These are phyloP conservation scores for Druon quercuslanigerum DNA, from an alignment of 1,140 invertebrate genomes.

Conservation along the genomic window DNA sequence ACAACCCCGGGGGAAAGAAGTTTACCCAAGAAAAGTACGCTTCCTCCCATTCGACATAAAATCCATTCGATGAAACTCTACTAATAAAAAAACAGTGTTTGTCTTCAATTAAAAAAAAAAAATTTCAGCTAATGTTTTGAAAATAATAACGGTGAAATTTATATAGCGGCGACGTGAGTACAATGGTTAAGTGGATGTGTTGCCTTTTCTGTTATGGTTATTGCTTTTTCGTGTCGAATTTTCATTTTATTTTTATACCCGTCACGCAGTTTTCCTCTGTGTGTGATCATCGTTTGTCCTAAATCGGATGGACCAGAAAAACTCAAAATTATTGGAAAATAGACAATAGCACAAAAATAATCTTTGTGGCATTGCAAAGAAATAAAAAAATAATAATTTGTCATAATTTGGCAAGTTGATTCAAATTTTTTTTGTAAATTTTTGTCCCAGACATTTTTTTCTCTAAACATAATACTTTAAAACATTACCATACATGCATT, in stretches of 20 bases:
- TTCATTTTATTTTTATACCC: constrained; percentile 19
- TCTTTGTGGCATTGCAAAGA: no score
- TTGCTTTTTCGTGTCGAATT: constrained; percentile 39
- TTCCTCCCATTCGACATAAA: constrained; percentile 8
- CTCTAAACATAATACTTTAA: no score
- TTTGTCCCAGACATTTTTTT: no score
- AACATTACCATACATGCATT: no score
- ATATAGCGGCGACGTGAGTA: constrained; percentile 51
- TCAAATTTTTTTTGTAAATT: no score
- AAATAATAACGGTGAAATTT: constrained; percentile 52
- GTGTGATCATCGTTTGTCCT: background rate
- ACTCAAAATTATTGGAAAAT: no score
- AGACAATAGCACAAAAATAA: no score
- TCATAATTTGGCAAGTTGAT: no score
- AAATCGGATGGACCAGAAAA: no score
- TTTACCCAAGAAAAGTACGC: constrained; percentile 24
- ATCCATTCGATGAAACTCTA: constrained; percentile 13
- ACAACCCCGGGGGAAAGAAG: constrained; percentile 24
- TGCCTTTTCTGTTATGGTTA: constrained; percentile 21
- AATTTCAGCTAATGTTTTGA: constrained; percentile 51
- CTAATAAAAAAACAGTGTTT: constrained; percentile 26
- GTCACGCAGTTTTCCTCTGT: constrained; percentile 23
- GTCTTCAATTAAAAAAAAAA: constrained; percentile 40
- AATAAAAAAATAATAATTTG: no score
- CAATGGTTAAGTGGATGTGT: constrained; percentile 40